phyloP scores from a whole-genome alignment of 2,888 invertebrate species.

The Drosophila nr. medialis region DNA sequence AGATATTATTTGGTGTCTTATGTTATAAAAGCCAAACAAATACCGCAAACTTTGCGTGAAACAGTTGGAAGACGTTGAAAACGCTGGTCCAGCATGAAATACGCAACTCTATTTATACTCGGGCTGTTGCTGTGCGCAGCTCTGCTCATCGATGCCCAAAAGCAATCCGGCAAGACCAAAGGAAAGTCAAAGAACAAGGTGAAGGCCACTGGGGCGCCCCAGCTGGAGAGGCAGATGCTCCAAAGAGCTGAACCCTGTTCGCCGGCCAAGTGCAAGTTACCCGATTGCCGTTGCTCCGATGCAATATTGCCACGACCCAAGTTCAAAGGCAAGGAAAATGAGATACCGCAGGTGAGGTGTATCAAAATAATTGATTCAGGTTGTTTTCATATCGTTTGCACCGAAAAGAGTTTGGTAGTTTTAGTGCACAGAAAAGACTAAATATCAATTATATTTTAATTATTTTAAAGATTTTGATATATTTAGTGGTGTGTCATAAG shows the following conservation, averaged over 20 bases:
- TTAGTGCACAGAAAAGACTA: background rate
- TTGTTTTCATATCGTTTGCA: background rate
- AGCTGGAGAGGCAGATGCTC: slow-evolving; percentile 20
- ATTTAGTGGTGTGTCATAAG: background rate
- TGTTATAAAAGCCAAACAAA: slow-evolving; percentile 42
- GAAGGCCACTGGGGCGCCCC: slow-evolving; percentile 18
- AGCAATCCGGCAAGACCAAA: slow-evolving; percentile 49
- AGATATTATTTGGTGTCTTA: slow-evolving; percentile 39
- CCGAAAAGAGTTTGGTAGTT: too few species aligned
- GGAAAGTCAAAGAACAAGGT: slow-evolving; percentile 52
- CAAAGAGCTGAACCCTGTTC: slow-evolving; percentile 66
- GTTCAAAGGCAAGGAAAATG: slow-evolving; percentile 67
- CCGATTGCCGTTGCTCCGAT: slow-evolving; percentile 82
- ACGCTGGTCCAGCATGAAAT: slow-evolving; percentile 51
- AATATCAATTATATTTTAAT: background rate
- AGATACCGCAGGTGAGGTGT: slow-evolving; percentile 82
- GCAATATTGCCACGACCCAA: slow-evolving; percentile 67
- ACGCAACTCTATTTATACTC: slow-evolving; percentile 44
- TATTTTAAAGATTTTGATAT: background rate
- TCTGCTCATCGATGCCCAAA: slow-evolving; percentile 38
- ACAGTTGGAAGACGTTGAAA: slow-evolving; percentile 14
- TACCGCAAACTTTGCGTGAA: background rate
- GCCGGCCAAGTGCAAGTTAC: slow-evolving; percentile 67
- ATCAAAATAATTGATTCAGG: background rate
- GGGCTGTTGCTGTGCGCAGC: slow-evolving; percentile 49